Conservation (phyloP, 2,113 vertebrate species). For the Gallinago paraguaiae region DNA sequence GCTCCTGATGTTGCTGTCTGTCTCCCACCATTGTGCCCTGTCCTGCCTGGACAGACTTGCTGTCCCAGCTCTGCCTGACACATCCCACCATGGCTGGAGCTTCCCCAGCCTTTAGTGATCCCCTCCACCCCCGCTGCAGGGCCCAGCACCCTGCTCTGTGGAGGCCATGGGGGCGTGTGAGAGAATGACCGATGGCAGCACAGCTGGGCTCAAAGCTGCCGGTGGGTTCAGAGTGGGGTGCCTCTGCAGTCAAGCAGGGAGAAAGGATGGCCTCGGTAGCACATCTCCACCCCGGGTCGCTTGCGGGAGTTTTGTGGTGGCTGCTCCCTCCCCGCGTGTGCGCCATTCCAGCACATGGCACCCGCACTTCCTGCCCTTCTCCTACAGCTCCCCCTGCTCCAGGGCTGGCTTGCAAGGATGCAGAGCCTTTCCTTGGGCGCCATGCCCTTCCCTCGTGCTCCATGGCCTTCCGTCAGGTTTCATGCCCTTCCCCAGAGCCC, state of each 20-base stretch:
- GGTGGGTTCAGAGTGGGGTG: accelerated
- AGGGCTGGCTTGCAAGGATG: background rate
- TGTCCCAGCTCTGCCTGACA: background rate
- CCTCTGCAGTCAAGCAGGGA: background rate
- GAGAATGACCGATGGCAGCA: background rate
- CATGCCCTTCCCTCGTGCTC: background rate
- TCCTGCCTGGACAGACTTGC: background rate
- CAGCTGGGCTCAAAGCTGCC: background rate
- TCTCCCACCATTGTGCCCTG: background rate
- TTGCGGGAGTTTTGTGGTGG: background rate
- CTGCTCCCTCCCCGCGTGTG: background rate
- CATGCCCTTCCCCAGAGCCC: background rate
- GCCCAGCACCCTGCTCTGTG: background rate
- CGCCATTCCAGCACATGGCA: accelerated
- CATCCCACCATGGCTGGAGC: accelerated
- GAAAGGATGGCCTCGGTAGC: background rate
- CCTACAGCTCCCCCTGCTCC: background rate
- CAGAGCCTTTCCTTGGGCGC: background rate
- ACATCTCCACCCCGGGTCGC: background rate
- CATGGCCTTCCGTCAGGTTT: background rate
- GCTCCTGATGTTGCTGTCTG: accelerated
- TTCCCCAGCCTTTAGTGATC: background rate
- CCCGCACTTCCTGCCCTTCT: background rate
- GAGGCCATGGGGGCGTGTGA: background rate
- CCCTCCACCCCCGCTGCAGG: accelerated